Base-by-base conservation (phyloP, 2,888 invertebrate species). In the Escarpia spicata region DNA sequence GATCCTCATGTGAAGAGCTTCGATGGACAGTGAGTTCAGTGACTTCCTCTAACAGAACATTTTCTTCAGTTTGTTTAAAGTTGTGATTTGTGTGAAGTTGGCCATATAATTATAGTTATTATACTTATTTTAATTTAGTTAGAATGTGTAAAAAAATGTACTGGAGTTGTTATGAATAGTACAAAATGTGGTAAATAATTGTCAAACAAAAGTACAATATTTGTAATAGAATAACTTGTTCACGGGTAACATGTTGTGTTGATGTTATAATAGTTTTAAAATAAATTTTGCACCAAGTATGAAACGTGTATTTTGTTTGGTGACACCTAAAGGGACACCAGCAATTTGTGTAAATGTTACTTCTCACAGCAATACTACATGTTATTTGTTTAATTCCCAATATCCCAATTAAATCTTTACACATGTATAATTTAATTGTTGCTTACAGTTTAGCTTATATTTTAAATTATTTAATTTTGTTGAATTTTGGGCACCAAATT, bases 1-100 rank as follows among this genome's bases (percentile, higher is more conserved):
- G 95, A 96, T 93, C 95, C 95, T 6, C 96, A 96, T 92, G 94
- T 95, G 19, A 94, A 58, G 0, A 95, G 95, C 0, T 95, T 95
- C 93, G 95, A 95, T 94, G 93, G 94, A 92, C 93, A 93, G 96
- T 96, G 95, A 93, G 89, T 45, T 91, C 89, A 31, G 9, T 43
- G 91, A 91, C 91, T 19, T 91, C 43, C 43, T 91, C 91, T 26
- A 2, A 31, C 37, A 8, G 26, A 91, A 26, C 75, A 6, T 26
- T 75, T 75, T 2, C 75, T 75, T 26, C 75, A 75, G 75, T 75
- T 75, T 75, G 26, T 3, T 75, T 26, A 75, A 75, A 75, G 26
- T 75, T 19, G 26, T 75, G 6, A 19, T 75, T 75, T 15, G 26
- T 75, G 6, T 26, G 6, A 75, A 75, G 75, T 75, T 75, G 26